phyloP scores from a whole-genome alignment of 2,113 vertebrate species.

The Phylloscopus trochilus region DNA sequence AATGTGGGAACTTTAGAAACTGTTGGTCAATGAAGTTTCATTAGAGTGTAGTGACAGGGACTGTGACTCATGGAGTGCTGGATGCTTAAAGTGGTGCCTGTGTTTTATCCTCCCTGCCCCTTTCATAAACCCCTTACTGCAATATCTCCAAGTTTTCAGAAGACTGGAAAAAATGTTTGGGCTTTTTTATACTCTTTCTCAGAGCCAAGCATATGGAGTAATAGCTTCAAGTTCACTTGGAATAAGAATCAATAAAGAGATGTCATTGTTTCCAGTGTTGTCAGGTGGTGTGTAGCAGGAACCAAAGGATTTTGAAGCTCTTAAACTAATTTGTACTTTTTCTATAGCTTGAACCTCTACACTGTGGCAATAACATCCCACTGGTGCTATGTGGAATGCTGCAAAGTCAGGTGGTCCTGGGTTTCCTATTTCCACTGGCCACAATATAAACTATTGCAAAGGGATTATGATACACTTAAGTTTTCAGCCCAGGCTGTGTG shows the following conservation, averaged over 20 bases:
- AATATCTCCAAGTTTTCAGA: background rate
- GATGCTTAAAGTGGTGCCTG: background rate
- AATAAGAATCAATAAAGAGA: background rate
- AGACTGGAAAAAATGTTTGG: background rate
- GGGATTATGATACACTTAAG: rapidly evolving
- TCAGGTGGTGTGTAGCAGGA: background rate
- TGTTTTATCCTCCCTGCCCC: background rate
- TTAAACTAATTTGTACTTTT: background rate
- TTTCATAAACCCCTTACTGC: background rate
- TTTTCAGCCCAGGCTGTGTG: background rate
- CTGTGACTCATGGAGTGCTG: background rate
- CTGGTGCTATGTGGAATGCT: background rate
- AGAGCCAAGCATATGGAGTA: background rate
- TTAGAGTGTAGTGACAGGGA: background rate
- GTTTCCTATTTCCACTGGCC: background rate
- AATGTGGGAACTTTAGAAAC: background rate
- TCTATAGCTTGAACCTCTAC: background rate
- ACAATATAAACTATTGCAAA: background rate
- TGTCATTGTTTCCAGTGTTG: background rate
- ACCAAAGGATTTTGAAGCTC: background rate
- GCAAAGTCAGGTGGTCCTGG: background rate
- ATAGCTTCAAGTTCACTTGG: background rate
- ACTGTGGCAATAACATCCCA: background rate
- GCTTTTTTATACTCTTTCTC: background rate
- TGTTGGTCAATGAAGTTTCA: background rate